These are phyloP conservation scores for Heliconius cydno DNA, from an alignment of 2,888 invertebrate genomes.

Conservation along the genomic window DNA sequence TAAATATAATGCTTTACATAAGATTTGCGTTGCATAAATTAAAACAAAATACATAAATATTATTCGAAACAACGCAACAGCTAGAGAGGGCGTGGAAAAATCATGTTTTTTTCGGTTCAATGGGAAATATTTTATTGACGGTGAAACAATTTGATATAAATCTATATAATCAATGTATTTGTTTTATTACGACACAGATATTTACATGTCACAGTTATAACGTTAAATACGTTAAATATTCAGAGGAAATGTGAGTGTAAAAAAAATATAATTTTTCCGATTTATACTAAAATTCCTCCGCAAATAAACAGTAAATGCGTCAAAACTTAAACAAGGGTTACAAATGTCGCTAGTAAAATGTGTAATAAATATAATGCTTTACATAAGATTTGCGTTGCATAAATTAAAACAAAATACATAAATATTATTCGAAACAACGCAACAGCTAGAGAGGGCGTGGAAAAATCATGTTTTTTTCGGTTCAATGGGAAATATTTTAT, in stretches of 20 bases:
- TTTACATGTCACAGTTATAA: background rate
- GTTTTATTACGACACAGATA: constrained; percentile 7
- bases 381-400: background rate
- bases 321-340: too few species aligned
- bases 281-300: too few species aligned
- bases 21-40: background rate
- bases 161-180: background rate
- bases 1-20: background rate
- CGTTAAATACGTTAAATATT: too few species aligned
- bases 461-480: background rate
- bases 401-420: background rate
- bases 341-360: too few species aligned
- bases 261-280: too few species aligned
- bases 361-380: too few species aligned
- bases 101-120: background rate
- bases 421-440: background rate
- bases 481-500: background rate
- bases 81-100: background rate
- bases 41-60: background rate
- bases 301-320: too few species aligned
- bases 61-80: background rate
- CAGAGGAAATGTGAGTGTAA: too few species aligned
- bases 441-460: background rate
- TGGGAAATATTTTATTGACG: background rate
- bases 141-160: background rate